Evolutionary conservation across 2,888 invertebrate genomes (phyloP).

Genomic region (Oegoconia quadripuncta): DNA sequence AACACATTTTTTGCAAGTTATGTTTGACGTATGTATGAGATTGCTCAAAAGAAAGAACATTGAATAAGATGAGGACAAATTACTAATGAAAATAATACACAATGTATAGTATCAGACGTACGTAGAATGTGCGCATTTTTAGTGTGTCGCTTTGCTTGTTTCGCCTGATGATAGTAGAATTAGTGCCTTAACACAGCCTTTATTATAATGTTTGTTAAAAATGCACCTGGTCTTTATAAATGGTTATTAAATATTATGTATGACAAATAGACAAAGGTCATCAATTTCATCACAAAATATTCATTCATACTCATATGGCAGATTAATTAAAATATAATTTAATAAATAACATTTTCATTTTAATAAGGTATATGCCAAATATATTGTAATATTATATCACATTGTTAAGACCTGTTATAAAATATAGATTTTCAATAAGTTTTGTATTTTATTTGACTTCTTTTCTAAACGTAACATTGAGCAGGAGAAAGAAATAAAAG

Average conservation of each 20-base stretch:
- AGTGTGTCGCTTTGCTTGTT: too few relatives aligned
- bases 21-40: too few relatives aligned
- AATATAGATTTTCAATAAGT: slow-evolving; percentile 69
- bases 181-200: slow-evolving; percentile 54
- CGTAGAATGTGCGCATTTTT: too few relatives aligned
- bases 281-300: slow-evolving; percentile 52
- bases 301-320: slow-evolving; percentile 19
- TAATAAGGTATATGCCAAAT: slow-evolving; percentile 74
- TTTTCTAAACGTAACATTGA: slow-evolving; percentile 14
- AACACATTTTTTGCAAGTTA: too few relatives aligned
- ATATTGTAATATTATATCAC: slow-evolving; percentile 75
- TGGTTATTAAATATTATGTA: too few relatives aligned
- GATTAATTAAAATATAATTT: slow-evolving; percentile 38
- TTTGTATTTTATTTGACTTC: slow-evolving; percentile 19
- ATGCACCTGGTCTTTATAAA: too few relatives aligned
- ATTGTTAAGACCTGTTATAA: slow-evolving; percentile 75
- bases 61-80: too few relatives aligned
- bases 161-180: slow-evolving; percentile 53
- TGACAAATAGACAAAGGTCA: not conserved
- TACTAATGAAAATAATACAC: too few relatives aligned
- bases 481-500: too few relatives aligned
- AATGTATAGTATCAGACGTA: too few relatives aligned
- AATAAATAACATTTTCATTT: slow-evolving; percentile 49
- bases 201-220: slow-evolving; percentile 15
- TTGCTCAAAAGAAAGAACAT: too few relatives aligned